These are phyloP conservation scores for Mastomys natalensis DNA, from an alignment of 2,113 vertebrate species.

Conservation along the genomic window DNA sequence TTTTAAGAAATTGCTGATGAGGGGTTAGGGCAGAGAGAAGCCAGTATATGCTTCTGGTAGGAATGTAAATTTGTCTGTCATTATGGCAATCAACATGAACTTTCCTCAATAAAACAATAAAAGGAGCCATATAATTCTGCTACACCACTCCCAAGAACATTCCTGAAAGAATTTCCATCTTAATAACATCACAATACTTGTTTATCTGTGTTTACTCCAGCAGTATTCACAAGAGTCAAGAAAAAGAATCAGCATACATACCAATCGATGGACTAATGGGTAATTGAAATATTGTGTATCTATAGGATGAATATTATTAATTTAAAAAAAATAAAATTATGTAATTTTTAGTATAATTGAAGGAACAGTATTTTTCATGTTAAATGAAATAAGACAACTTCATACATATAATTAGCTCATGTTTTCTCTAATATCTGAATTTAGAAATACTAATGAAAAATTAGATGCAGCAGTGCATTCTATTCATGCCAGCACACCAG, in stretches of 20 bases:
- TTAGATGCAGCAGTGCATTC: not conserved
- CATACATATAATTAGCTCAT: not conserved
- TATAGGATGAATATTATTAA: not conserved
- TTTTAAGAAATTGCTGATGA: not conserved
- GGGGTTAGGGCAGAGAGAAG: not conserved
- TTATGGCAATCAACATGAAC: not conserved
- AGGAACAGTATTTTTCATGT: not conserved
- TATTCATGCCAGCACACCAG: not conserved
- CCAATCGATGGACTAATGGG: not conserved
- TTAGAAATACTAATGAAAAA: not conserved
- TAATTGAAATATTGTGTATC: not conserved
- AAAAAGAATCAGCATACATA: not conserved
- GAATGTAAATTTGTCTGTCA: not conserved
- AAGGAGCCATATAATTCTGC: not conserved
- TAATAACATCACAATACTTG: not conserved
- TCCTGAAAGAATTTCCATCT: not conserved
- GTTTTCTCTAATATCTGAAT: not conserved
- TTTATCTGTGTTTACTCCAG: not conserved
- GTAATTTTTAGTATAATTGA: not conserved
- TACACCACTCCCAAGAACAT: not conserved
- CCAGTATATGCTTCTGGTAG: not conserved
- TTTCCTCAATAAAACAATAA: not conserved
- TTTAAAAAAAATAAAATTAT: not conserved
- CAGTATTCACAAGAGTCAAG: not conserved
- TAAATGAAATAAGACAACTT: not conserved